Base-by-base conservation (phyloP, 2,113 vertebrate species). In the Triplophysa dalaica region DNA sequence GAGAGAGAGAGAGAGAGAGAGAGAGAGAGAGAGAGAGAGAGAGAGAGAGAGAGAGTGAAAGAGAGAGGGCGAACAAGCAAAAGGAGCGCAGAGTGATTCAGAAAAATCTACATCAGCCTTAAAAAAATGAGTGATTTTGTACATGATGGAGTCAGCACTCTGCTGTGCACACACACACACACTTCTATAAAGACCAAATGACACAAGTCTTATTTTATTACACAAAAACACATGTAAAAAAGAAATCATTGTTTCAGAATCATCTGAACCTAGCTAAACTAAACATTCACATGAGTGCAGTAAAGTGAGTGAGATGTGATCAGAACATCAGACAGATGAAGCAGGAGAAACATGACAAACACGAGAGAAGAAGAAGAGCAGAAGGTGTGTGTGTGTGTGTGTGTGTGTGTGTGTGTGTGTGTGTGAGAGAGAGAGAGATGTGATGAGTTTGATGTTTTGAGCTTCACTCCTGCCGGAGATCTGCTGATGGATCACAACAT, bases 141-240 rank as follows among this genome's bases (percentile, higher is more conserved):
- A 77, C 69, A 81, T 84, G 78, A 78, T 66, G 38, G 70, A 84
- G 82, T 84, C 82, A 84, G 82, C 79, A 83, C 60, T 77, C 19
- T 65, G 65, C 65, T 61, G 29, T 4, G 26, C 24, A 58, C 24
- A 26, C 22, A 19, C 54, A 13, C 61, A 8, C 61, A 13, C 22
- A 14, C 75, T 41, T 70, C 14, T 64, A 54, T 60, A 52, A 41
- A 50, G 60, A 52, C 68, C 67, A 50, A 65, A 60, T 29, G 61
- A 14, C 41, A 52, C 10, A 52, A 52, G 29, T 4, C 3, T 29
- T 29, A 29, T 4, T 29, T 0, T 29, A 29, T 29, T 22, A 70
- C 54, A 78, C 41, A 70, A 3, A 33, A 6, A 2, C 2, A 65
- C 3, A 66, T 7, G 9, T 29, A 29, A 29, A 4, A 29, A 29